These are phyloP conservation scores for Sinodicranocentrus sp. DNA, from an alignment of 2,888 invertebrate genomes.

Conservation along the genomic window DNA sequence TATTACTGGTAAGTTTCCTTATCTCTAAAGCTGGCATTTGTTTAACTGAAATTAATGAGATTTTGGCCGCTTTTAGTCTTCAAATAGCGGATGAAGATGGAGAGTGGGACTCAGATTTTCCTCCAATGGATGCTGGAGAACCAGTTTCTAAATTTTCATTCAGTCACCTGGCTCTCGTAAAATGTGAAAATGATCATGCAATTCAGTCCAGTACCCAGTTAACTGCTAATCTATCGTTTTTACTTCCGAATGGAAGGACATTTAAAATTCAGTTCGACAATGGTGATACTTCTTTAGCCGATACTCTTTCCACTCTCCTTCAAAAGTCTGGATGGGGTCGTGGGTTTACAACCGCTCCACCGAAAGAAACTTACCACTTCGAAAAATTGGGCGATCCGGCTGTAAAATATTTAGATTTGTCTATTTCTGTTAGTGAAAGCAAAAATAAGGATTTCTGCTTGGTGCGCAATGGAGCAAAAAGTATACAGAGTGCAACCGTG, in stretches of 20 bases:
- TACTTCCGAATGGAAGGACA: conserved; percentile 72
- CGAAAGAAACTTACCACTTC: conserved; percentile 71
- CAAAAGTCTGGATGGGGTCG: conserved; percentile 73
- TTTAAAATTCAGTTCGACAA: conserved; percentile 68
- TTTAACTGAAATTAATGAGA: not conserved
- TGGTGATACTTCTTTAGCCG: conserved; percentile 64
- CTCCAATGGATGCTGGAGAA: conserved; percentile 92
- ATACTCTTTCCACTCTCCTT: conserved; percentile 69
- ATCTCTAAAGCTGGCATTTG: not conserved
- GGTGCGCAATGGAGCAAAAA: conserved; percentile 76
- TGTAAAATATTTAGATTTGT: conserved; percentile 67
- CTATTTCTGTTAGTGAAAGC: conserved; percentile 59
- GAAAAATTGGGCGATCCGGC: conserved; percentile 74
- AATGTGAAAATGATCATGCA: conserved; percentile 55
- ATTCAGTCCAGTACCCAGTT: conserved; percentile 34
- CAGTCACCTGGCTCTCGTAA: conserved; percentile 89
- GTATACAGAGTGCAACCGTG: conserved; percentile 69
- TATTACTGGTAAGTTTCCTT: conserved; percentile 62
- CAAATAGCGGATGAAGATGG: conserved; percentile 98
- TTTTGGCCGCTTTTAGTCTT: no score
- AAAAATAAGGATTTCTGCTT: conserved; percentile 76
- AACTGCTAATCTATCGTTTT: conserved; percentile 68
- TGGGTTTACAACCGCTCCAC: conserved; percentile 32
- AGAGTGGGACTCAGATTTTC: conserved; percentile 95
- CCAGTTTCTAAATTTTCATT: conserved; percentile 96